These are phyloP conservation scores for Colinus virginianus DNA, from an alignment of 2,113 vertebrate species.

Conservation along the genomic window DNA sequence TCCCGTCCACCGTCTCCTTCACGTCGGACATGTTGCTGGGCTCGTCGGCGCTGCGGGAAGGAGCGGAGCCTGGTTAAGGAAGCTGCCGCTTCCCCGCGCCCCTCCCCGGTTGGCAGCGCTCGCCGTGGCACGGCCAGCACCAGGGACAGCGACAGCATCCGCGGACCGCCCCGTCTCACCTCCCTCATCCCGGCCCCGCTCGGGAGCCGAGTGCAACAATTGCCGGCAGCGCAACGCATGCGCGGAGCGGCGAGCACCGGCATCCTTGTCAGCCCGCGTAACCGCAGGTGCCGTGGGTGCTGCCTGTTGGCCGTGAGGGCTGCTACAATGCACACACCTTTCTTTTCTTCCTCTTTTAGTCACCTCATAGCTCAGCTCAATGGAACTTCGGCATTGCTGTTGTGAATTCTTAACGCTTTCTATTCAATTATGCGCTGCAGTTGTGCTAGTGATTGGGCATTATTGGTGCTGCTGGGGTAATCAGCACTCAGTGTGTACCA, in stretches of 20 bases:
- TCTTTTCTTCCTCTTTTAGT: neutral
- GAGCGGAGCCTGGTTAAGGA: conserved; percentile 46
- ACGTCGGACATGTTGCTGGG: conserved; percentile 91
- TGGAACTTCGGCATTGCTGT: neutral
- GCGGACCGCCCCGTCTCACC: conserved; percentile 73
- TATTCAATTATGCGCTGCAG: neutral
- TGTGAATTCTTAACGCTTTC: neutral
- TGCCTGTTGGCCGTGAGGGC: neutral
- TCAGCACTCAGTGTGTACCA: neutral
- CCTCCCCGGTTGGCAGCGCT: neutral
- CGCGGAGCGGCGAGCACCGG: conserved; percentile 9
- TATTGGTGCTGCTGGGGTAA: neutral
- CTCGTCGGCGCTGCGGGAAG: conserved; percentile 81
- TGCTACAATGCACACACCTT: neutral
- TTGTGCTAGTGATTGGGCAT: neutral
- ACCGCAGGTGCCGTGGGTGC: too few species aligned
- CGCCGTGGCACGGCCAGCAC: conserved; percentile 77
- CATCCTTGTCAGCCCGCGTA: neutral
- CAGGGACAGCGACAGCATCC: conserved; percentile 78
- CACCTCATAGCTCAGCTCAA: neutral
- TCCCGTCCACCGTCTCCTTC: conserved; percentile 88
- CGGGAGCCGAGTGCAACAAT: conserved; percentile 75
- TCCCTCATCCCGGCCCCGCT: conserved; percentile 81
- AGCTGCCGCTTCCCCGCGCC: neutral
- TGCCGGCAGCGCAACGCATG: conserved; percentile 73